Base-by-base conservation (phyloP, 2,113 vertebrate species). In the Pan troglodytes region DNA sequence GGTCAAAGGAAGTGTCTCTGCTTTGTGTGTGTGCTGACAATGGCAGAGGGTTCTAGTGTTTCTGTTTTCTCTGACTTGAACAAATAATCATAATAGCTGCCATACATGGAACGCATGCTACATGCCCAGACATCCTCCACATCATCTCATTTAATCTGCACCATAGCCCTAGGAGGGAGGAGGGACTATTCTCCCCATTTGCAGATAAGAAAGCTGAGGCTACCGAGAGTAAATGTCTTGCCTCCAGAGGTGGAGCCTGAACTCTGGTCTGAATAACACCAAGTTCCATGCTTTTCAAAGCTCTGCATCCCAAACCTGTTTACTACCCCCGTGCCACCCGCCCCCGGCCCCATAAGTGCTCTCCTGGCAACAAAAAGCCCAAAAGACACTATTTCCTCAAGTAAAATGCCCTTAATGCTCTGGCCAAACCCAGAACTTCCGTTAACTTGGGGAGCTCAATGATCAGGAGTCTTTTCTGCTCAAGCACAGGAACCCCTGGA, bases 101-200 rank as follows among this genome's bases (percentile, higher is more conserved):
- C 23, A n/a, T 1, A 8, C 14, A 13, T 7, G 38, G 72, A 59
- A 20, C 9, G 8, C 14, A 8, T 0, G 2, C 32, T 17, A 0
- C 20, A 43, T 57, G 38, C 27, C 27, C 40, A 32, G 27, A 7
- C 2, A 4, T 38, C 14, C 38, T 61, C 38, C 20, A 2, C 7
- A 5, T n/a, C 50, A 40, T 8, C 25, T 75, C 61, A 40, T 16
- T 55, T 55, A 18, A 59, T 70, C 20, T 4, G 30, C 64, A 75
- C 12, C 20, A 8, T 10, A 43, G 85, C 17, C 30, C 48, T 64
- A 14, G 27, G 22, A 78, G 55, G 48, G 25, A 90, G 14, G 14
- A 38, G 12, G 38, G 6, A 52, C 0, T 67, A 23, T 16, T 6
- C 72, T 43, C 43, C 18, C 57, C 76, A 38, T 79, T 90, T 87